Base-by-base conservation (phyloP, 2,797 vertebrate species). In the Nannoperca obscura region DNA sequence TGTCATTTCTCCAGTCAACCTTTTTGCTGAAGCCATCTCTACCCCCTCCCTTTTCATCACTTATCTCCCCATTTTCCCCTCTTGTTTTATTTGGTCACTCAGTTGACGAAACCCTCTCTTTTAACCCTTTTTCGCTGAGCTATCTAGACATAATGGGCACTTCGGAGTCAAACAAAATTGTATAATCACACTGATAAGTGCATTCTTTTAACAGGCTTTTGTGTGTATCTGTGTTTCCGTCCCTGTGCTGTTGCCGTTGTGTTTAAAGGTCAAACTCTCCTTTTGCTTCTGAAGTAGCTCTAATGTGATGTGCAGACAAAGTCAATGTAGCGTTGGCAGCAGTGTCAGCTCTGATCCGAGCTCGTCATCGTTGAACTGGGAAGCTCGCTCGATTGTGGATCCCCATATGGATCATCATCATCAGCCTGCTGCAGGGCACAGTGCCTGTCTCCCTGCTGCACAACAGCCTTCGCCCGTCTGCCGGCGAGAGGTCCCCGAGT, bases 371-470 rank as follows among this genome's bases (percentile, higher is more conserved):
- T 34, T 82, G 82, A 89, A 86, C 80, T 75, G 80, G 81, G 85
- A 88, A 88, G 66, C 55, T 72, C 19, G 60, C 78, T 87, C 58
- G 62, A 88, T 87, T 81, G 88, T 91, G 75, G 87, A 87, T 88
- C 82, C 84, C 88, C 84, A 50, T 84, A 82, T 88, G 89, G 83
- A 90, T 91, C 84, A 81, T 85, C 82, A 83, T 87, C 86, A 86
- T 85, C 82, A 40, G 6, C 44, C 86, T 69, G 78, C 86, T 88
- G 76, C 82, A 9, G 84, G 88, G 77, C 83, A 77, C 19, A 57
- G 67, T 67, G 82, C 68, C 85, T 70, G 78, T 88, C 89, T 91
- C 77, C 62, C 80, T 53, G 74, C 76, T 64, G 75, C 74, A 76
- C 59, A 78, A 12, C 77, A 79, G 83, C 70, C 81, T 80, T 69